phyloP scores from a whole-genome alignment of 2,888 invertebrate genomes.

The Timema cristinae region DNA sequence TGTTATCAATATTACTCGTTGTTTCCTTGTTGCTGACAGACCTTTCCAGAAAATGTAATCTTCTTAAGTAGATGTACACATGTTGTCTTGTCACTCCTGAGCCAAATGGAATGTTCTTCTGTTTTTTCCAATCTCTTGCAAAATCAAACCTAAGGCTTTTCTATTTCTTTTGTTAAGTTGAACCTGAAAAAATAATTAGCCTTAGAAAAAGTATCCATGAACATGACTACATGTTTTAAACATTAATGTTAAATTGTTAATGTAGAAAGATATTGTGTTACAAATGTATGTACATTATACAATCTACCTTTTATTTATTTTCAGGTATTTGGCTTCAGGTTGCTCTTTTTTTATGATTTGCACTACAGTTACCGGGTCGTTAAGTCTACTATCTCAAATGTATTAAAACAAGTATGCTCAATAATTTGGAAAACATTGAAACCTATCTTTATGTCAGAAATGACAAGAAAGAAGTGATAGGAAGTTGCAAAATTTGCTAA shows the following conservation, averaged over 20 bases:
- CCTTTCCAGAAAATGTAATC: not conserved
- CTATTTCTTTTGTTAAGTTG: not conserved
- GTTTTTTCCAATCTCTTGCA: not conserved
- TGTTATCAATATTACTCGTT: not conserved
- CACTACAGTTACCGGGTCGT: not conserved
- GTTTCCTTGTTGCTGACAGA: slow-evolving; percentile 11
- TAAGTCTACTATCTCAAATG: not conserved
- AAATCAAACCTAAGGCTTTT: not conserved
- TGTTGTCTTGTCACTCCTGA: not conserved
- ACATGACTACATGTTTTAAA: no score
- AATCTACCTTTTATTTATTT: not conserved
- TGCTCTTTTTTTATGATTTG: not conserved
- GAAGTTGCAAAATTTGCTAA: not conserved
- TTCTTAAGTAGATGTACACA: not conserved
- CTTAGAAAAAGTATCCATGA: not conserved
- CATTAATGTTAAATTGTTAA: no score
- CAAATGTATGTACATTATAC: not conserved
- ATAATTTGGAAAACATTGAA: not conserved
- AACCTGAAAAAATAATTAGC: not conserved
- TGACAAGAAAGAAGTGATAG: slow-evolving; percentile 3
- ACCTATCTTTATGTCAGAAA: no score
- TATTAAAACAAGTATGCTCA: not conserved
- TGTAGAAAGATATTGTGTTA: not conserved
- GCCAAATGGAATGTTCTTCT: not conserved
- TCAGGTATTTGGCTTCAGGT: not conserved